Percentiles rank a stretch among this genome's conserved stretches.
These are phyloP conservation scores for Laothoe populi DNA, from an alignment of 2,888 invertebrate genomes.

Conservation along the genomic window DNA sequence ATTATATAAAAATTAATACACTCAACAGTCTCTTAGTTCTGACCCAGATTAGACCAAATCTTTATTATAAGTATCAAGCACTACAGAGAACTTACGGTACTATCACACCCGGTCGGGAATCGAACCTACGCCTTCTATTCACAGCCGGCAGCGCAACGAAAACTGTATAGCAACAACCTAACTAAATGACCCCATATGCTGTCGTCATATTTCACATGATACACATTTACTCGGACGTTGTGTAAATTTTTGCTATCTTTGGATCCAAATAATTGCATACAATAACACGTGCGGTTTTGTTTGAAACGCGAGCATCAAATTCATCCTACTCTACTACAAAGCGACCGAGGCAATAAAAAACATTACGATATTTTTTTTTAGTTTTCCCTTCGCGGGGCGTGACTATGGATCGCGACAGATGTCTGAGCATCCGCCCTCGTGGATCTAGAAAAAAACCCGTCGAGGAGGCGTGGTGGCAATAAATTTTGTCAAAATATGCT, in stretches of 20 bases:
- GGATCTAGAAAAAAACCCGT: slow-evolving; percentile 65
- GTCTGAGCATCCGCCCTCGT: slow-evolving; percentile 73
- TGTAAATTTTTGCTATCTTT: neutral
- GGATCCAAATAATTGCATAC: neutral
- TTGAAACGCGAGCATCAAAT: slow-evolving; percentile 20
- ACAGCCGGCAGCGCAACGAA: too few relatives aligned
- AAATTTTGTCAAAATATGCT: slow-evolving; percentile 85
- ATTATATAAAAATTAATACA: too few relatives aligned
- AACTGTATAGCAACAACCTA: too few relatives aligned
- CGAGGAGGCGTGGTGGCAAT: slow-evolving; percentile 81
- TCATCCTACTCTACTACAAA: slow-evolving; percentile 29
- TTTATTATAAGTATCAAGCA: too few relatives aligned
- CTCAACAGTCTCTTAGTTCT: too few relatives aligned
- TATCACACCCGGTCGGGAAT: too few relatives aligned
- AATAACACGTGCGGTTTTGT: neutral
- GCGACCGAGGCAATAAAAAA: slow-evolving; percentile 33
- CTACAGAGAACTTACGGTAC: too few relatives aligned
- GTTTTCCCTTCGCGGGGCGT: slow-evolving; percentile 64
- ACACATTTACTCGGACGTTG: neutral
- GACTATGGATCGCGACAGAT: slow-evolving; percentile 74
- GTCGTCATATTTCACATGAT: neutral
- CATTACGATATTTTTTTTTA: slow-evolving; percentile 59
- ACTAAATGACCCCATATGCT: too few relatives aligned
- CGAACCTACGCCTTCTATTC: too few relatives aligned
- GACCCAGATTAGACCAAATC: too few relatives aligned